phyloP scores from a whole-genome alignment of 1,140 invertebrate genomes.

The Scaptodrosophila lebanonensis region DNA sequence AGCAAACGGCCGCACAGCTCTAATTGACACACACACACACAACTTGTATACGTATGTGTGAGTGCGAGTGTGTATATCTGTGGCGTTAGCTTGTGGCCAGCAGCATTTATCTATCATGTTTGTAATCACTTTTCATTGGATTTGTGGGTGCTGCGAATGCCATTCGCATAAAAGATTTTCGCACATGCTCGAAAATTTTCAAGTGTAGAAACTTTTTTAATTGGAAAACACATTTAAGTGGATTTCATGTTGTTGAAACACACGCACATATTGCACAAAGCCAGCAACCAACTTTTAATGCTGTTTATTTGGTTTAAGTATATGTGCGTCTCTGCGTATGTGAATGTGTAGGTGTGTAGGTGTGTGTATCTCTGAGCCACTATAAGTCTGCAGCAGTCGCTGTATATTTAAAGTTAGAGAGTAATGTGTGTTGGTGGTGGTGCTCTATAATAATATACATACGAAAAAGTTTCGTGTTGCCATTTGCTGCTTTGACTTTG shows the following conservation, averaged over 20 bases:
- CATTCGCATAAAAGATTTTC: conserved; percentile 75
- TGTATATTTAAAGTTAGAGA: conserved; percentile 35
- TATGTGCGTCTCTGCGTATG: no score
- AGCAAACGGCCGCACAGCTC: no score
- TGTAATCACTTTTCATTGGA: conserved; percentile 75
- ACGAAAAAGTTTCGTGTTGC: conserved; percentile 32
- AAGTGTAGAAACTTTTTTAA: conserved; percentile 73
- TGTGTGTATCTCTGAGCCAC: no score
- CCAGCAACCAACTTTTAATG: conserved; percentile 49
- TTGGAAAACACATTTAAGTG: conserved; percentile 75
- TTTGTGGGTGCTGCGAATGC: conserved; percentile 60
- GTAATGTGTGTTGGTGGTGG: no score
- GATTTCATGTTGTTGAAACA: conserved; percentile 41
- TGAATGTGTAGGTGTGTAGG: no score
- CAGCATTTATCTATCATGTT: conserved; percentile 72
- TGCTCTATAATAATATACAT: no score
- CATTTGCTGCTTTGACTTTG: conserved; percentile 15
- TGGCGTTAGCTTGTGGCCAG: conserved; percentile 18
- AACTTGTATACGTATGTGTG: background rate
- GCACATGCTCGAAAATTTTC: conserved; percentile 70
- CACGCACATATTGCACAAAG: conserved; percentile 5
- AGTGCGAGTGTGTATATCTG: conserved; percentile 15
- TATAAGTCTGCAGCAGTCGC: no score
- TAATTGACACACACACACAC: no score
- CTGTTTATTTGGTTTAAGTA: conserved; percentile 59